Percentiles rank a stretch among this genome's conserved stretches.
Conservation (phyloP, 2,888 invertebrate genomes). For the Polydrusus tereticollis region DNA sequence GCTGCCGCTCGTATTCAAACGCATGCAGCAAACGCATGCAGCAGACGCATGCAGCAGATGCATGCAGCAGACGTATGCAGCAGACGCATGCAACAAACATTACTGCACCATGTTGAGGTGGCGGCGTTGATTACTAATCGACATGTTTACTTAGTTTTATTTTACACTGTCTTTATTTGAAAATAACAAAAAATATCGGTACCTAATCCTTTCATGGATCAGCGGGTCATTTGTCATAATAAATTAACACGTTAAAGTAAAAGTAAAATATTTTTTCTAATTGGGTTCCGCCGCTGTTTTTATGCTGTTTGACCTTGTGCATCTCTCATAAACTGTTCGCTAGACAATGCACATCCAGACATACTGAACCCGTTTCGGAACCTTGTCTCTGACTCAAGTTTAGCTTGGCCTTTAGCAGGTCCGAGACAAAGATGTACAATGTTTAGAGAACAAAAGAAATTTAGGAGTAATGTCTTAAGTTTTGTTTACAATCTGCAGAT, state of each 20-base stretch:
- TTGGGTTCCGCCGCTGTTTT: constrained; percentile 36
- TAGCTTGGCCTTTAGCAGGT: constrained; percentile 43
- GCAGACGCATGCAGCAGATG: too few relatives aligned
- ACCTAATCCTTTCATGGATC: too few relatives aligned
- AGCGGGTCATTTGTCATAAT: neutral
- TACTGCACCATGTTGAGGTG: too few relatives aligned
- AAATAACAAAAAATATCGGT: too few relatives aligned
- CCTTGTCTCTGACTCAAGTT: constrained; percentile 52
- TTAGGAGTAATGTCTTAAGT: neutral
- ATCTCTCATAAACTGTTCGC: constrained; percentile 50
- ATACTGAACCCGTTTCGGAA: constrained; percentile 58
- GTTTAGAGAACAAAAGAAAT: constrained; percentile 4
- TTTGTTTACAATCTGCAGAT: too few relatives aligned
- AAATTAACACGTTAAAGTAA: neutral
- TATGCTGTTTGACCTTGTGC: constrained; percentile 49
- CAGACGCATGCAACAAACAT: too few relatives aligned
- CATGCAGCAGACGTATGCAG: too few relatives aligned
- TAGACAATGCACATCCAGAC: constrained; percentile 58
- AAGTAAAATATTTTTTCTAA: neutral
- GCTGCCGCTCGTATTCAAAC: too few relatives aligned
- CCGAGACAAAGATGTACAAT: constrained; percentile 22
- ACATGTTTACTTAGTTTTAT: too few relatives aligned
- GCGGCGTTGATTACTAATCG: too few relatives aligned
- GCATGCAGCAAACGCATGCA: too few relatives aligned
- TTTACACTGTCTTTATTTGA: too few relatives aligned